Conservation (phyloP, 1,140 invertebrate genomes). For the Drosophila kikkawai region DNA sequence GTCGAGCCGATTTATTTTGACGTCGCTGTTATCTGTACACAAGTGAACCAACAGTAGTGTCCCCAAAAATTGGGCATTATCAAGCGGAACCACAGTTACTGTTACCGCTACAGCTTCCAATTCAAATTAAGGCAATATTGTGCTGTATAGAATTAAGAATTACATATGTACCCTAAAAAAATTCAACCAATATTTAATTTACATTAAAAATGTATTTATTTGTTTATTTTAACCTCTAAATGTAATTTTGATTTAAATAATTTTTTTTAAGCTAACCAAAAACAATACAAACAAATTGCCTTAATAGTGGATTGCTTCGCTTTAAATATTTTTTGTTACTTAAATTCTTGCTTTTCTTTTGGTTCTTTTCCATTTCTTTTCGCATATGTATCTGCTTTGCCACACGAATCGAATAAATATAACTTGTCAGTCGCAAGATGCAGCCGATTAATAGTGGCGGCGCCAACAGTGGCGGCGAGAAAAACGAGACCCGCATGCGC, state of each 20-base stretch:
- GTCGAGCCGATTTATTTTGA: slow-evolving; percentile 28
- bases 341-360: slow-evolving; percentile 58
- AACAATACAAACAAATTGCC: neutral
- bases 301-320: neutral
- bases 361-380: slow-evolving; percentile 61
- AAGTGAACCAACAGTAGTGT: slow-evolving; percentile 25
- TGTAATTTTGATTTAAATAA: neutral
- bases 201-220: too few species aligned
- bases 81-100: neutral
- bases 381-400: slow-evolving; percentile 51
- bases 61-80: neutral
- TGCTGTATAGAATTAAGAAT: neutral
- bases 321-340: slow-evolving; percentile 18
- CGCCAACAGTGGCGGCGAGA: slow-evolving; percentile 69
- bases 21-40: slow-evolving; percentile 23
- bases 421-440: slow-evolving; percentile 54
- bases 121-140: neutral
- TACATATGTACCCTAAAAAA: neutral
- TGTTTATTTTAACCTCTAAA: too few species aligned
- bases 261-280: neutral
- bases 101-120: neutral
- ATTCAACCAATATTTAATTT: neutral
- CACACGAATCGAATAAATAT: slow-evolving; percentile 41
- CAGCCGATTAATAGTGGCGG: slow-evolving; percentile 56
- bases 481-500: slow-evolving; percentile 71